Base-by-base conservation (phyloP, 2,113 vertebrate species). In the Isurus oxyrinchus region DNA sequence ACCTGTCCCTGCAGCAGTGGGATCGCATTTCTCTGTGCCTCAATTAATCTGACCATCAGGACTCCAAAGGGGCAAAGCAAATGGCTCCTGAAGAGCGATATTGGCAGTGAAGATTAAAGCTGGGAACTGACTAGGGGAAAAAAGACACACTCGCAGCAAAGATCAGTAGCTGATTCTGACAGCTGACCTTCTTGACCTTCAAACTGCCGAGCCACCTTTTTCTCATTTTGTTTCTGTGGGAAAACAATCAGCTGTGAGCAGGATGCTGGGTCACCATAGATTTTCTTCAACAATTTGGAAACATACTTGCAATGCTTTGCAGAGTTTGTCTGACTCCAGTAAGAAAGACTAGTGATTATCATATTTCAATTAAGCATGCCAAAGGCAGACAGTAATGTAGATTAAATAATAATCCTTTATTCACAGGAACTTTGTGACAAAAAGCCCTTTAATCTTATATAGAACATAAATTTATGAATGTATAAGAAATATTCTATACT, bases 151-250 rank as follows among this genome's bases (percentile, higher is more conserved):
- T 95, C 69, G 94, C 63, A 95, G 49, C 66, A 95, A 95, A 95
- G 63, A 67, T 23, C 96, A 96, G n/a, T 57, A 90, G 19, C 63
- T 97, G 40, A 23, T 96, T 40, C 59, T 95, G 79, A 96, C 88
- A 96, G 96, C 96, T 53, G 7, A 96, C 97, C 97, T 96, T 97
- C 97, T 97, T 97, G 98, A 97, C 97, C 97, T 97, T 96, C 95
- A 97, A 86, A 95, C 97, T 97, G 96, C 97, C 93, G 87, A 97
- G 63, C 96, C 97, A 97, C 97, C 98, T 98, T 97, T 96, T 84
- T 61, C n/a, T 27, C 23, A 59, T 61, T 96, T 79, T 69, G 31
- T 66, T 72, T 95, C 11, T 72, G 40, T 72, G 40, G 40, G 66
- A 53, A 95, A 95, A 72, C 25, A 72, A 23, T 67, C 93, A 94